Evolutionary conservation across 2,888 invertebrate species (phyloP), one percentile per base, ranked within the genome.

Genomic region (Peribatodes rhomboidaria): DNA sequence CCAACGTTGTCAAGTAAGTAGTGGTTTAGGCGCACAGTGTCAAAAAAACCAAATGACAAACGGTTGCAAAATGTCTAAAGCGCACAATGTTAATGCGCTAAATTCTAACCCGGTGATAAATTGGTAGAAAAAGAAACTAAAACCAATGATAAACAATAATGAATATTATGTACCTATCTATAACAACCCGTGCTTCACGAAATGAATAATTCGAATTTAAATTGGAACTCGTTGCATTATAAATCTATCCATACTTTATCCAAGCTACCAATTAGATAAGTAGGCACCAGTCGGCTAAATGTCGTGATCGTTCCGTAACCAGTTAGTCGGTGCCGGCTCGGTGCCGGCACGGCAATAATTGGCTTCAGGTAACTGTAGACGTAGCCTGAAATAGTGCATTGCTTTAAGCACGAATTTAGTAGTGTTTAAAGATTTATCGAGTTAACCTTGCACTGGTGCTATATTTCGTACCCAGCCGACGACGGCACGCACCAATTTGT

Each of bases 301-400:
- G 46, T 61, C 53, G 63, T 47, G 53, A 52, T 22, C 35, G 57
- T 47, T 57, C 41, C 54, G 57, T 63, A 57, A 46, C 62, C 39
- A 16, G 53, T 35, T 35, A 41, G 18, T 9, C 35, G 55, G 52
- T 42, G 9, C 47, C 50, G 56, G 49, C 10, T 27, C 61, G 54
- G 63, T 1, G 6, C 50, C 37, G 62, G 56, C 44, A 57, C 62
- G 50, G 55, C 22, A 44, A 22, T 53, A 59, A 59, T 64, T 59
- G 55, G 35, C 54, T 49, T 33, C 53, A 54, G 49, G 54, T 49
- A 33, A 14, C 52, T 31, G 18, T 44, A 35, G 54, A 55, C 41
- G 39, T 2, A 46, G 10, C 1, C 41, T 54, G 13, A 42, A 54
- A 31, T 11, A 27, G n/a, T 54, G 54, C 54, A 54, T 27, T 42